Conservation (phyloP, 2,888 invertebrate species). For the Acrocera orbiculus region DNA sequence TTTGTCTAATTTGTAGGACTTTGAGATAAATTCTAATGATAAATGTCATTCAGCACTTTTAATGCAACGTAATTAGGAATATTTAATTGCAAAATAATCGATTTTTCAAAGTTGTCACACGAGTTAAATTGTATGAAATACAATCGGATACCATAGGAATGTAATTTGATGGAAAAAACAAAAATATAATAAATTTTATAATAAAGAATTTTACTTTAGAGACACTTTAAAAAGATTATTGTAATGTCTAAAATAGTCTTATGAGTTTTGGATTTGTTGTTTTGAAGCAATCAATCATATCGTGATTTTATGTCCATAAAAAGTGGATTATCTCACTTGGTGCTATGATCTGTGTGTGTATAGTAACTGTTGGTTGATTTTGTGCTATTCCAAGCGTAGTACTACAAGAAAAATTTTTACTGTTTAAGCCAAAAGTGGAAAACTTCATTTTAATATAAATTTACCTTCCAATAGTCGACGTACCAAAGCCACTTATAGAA, state of each 20-base stretch:
- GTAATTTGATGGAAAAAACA: no score
- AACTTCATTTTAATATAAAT: background rate
- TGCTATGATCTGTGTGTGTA: constrained; percentile 56
- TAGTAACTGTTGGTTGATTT: constrained; percentile 28
- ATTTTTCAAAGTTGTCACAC: no score
- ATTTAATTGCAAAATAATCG: no score
- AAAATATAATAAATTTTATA: no score
- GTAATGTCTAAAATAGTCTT: constrained; percentile 40
- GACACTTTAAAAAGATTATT: constrained; percentile 36
- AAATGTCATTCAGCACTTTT: no score
- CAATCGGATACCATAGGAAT: no score
- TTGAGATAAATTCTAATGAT: no score
- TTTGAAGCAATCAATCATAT: constrained; percentile 44
- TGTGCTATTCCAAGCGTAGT: no score
- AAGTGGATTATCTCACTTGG: constrained; percentile 75
- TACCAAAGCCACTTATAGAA: constrained; percentile 12
- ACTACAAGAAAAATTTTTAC: background rate
- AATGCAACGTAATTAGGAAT: no score
- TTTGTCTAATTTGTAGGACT: no score
- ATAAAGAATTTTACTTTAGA: no score
- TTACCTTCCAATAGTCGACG: constrained; percentile 18
- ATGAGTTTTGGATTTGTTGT: constrained; percentile 56
- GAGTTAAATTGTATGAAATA: no score
- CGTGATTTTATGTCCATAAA: constrained; percentile 51
- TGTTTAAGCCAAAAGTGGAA: background rate